Evolutionary conservation across 2,888 invertebrate genomes (phyloP), one percentile per base, ranked within the genome.

Genomic region (Nematopogon swammerdamellus): DNA sequence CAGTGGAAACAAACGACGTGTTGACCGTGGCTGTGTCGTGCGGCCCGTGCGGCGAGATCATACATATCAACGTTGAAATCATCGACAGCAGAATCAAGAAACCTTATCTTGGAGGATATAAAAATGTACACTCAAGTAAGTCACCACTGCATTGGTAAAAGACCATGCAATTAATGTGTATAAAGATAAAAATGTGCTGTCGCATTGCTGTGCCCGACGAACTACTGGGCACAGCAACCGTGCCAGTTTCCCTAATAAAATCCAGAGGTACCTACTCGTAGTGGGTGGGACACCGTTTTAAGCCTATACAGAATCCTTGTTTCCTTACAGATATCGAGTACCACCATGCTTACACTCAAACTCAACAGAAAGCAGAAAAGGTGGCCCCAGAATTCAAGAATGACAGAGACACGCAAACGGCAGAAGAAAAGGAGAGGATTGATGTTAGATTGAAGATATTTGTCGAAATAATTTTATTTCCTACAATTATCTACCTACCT

Each of bases 281-380:
- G n/a, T n/a, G n/a, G n/a, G n/a, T n/a, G n/a, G n/a, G n/a, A n/a
- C n/a, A n/a, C n/a, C n/a, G n/a, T n/a, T n/a, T n/a, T n/a, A n/a
- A n/a, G n/a, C n/a, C n/a, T n/a, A n/a, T n/a, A n/a, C n/a, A n/a
- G n/a, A n/a, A n/a, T n/a, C n/a, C n/a, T n/a, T n/a, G n/a, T n/a
- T n/a, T n/a, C n/a, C 19, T 66, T 61, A 51, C 58, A 82, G 83
- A 77, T 47, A 67, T 82, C 8, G 83, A 88, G 59, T 95, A 88
- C 64, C 85, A 91, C 58, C 89, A 96, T 70, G 95, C 92, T 2
- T 86, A 83, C 54, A 86, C 91, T 0, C 95, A 95, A 74, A 95
- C 95, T 3, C 85, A 85, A 0, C 87, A 86, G 43, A 80, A 77
- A 48, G 66, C 71, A 2, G 80, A 74, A 53, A 83, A 79, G 58